Evolutionary conservation across 2,113 vertebrate species (phyloP).

Genomic region (Erinaceus europaeus): DNA sequence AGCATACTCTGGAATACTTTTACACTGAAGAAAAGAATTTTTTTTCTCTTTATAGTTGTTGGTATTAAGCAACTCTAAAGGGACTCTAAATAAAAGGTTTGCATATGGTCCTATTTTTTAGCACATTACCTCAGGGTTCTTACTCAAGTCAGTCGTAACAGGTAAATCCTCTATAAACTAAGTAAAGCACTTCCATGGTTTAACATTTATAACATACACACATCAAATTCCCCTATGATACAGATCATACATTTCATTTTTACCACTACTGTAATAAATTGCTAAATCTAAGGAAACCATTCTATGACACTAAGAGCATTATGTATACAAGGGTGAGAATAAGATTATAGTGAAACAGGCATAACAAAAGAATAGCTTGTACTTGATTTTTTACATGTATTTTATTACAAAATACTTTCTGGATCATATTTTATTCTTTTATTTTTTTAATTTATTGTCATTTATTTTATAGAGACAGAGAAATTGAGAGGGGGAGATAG

Average conservation of each 20-base stretch:
- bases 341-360: background rate
- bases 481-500: no score
- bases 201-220: background rate
- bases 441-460: no score
- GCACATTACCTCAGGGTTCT: background rate
- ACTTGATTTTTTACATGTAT: background rate
- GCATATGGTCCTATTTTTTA: background rate
- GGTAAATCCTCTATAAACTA: background rate
- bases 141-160: background rate
- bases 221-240: background rate
- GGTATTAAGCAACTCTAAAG: background rate
- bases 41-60: background rate
- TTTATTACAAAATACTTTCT: constrained; percentile 39
- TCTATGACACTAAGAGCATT: background rate
- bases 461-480: no score
- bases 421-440: no score
- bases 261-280: background rate
- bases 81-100: background rate
- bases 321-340: background rate
- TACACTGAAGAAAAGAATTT: background rate
- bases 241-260: constrained; percentile 14
- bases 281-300: background rate
- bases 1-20: background rate
- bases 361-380: constrained; percentile 10
- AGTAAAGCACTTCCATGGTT: background rate